Evolutionary conservation across 1,140 invertebrate species (phyloP).

Genomic region (Globodera rostochiensis): DNA sequence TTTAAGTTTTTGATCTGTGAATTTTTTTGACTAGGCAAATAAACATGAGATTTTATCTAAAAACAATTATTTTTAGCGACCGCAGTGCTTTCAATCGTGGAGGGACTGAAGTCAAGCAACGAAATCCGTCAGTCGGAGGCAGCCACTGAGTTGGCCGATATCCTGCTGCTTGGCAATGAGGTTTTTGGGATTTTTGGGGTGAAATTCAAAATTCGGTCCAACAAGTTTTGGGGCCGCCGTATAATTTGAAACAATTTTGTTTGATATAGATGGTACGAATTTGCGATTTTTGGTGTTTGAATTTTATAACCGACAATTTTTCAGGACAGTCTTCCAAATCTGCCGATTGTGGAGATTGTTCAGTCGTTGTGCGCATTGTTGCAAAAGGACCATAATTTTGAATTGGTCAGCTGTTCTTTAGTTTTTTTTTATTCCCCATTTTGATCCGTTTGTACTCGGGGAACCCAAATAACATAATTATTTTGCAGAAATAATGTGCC

Average conservation of each 20-base stretch:
- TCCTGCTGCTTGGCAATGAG: slow-evolving; percentile 98
- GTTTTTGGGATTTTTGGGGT: background rate
- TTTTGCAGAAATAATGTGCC: too few relatives aligned
- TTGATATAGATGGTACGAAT: background rate
- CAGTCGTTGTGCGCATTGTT: slow-evolving; percentile 76
- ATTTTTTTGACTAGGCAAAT: background rate
- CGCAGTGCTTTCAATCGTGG: slow-evolving; percentile 71
- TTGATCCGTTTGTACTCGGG: too few relatives aligned
- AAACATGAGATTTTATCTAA: background rate
- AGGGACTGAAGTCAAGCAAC: slow-evolving; percentile 87
- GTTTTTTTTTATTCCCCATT: too few relatives aligned
- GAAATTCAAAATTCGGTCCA: too few relatives aligned
- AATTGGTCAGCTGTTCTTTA: slow-evolving; percentile 74
- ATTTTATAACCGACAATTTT: too few relatives aligned
- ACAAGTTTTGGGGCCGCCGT: too few relatives aligned
- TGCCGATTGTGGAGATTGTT: slow-evolving; percentile 95
- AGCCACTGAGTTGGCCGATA: slow-evolving; percentile 94
- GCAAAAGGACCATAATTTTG: slow-evolving; percentile 84
- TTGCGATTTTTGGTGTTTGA: too few relatives aligned
- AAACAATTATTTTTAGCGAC: background rate
- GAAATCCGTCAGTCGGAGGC: slow-evolving; percentile 95
- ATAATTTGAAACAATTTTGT: background rate
- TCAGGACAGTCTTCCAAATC: slow-evolving; percentile 88
- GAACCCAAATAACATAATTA: too few relatives aligned
- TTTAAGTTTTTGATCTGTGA: background rate